Evolutionary conservation across 1,140 invertebrate species (phyloP), one percentile per base, ranked within the genome.

Genomic region (Mamestra configurata): DNA sequence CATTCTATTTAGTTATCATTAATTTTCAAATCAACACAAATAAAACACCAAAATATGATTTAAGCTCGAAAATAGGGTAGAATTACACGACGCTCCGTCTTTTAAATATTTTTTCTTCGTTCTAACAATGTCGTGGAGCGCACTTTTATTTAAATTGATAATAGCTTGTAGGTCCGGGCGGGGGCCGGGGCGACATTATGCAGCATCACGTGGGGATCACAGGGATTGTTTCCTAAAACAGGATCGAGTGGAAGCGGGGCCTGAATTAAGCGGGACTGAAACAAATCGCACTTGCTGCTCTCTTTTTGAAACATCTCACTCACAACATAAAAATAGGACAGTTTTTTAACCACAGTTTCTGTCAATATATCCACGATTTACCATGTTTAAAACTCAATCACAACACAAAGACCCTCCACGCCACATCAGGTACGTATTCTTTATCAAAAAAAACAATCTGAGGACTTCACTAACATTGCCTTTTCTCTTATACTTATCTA

Each of bases 191-290:
- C 84, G 84, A 84, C 92, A 94, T 94, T 94, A 94, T 94, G 92
- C 93, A 92, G 85, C 86, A 89, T 90, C 93, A 94, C 93, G 93
- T 85, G 82, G 88, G 92, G 93, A 94, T 94, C 91, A 92, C 84
- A 85, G 87, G 89, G 92, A 94, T 94, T 93, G 93, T 95, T 90
- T 93, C 91, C 91, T 91, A 90, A 91, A 93, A 93, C 92, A 91
- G 88, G 88, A 92, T 93, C 86, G 89, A 87, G 90, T 85, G 87
- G 83, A 86, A 86, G 86, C 90, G 81, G 81, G 83, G 88, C 81
- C 88, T 88, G 89, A 91, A 91, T 92, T 92, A 91, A 92, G 90
- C 88, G 86, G 82, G 83, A 90, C 86, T 84, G 59, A 79, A 81
- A 82, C 80, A 79, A 49, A 31, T 66, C 55, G 24, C 31, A 57